phyloP scores from a whole-genome alignment of 2,888 invertebrate species.

The Drosophila fulvimacula region DNA sequence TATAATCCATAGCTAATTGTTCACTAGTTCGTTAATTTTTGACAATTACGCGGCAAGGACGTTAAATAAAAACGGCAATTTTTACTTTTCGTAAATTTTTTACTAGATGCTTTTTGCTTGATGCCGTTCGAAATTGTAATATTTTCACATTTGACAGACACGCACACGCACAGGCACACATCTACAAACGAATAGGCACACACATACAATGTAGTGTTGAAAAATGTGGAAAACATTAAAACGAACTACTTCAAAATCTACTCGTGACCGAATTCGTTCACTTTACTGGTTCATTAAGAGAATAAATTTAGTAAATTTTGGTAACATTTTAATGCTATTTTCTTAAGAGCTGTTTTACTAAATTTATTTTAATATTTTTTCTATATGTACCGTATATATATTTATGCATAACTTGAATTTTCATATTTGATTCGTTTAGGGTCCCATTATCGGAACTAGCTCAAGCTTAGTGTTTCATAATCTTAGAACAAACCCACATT shows the following conservation, averaged over 20 bases:
- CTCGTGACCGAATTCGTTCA: not conserved
- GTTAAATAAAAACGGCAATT: conserved; percentile 6
- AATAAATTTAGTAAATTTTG: not conserved
- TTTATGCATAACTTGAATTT: no score
- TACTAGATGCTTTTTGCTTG: conserved; percentile 13
- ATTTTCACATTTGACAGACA: conserved; percentile 55
- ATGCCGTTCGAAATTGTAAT: conserved; percentile 44
- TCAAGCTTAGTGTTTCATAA: not conserved
- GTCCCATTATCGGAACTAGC: not conserved
- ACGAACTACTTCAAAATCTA: conserved; percentile 1
- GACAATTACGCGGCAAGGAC: not conserved
- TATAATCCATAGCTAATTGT: conserved; percentile 47
- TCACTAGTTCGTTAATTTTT: conserved; percentile 10
- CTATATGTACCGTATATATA: no score
- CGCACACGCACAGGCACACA: conserved; percentile 29
- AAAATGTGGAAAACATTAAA: not conserved
- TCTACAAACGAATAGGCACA: not conserved
- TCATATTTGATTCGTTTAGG: not conserved
- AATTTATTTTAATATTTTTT: not conserved
- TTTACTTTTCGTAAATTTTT: not conserved
- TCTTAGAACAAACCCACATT: not conserved
- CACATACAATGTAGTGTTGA: conserved; percentile 27
- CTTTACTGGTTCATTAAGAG: not conserved
- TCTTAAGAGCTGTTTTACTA: not conserved
- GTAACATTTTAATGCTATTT: not conserved